Evolutionary conservation across 92 coral and sea anemone species (phyloP), one percentile per base, ranked within the genome.

Genomic region (Heteractis magnifica): DNA sequence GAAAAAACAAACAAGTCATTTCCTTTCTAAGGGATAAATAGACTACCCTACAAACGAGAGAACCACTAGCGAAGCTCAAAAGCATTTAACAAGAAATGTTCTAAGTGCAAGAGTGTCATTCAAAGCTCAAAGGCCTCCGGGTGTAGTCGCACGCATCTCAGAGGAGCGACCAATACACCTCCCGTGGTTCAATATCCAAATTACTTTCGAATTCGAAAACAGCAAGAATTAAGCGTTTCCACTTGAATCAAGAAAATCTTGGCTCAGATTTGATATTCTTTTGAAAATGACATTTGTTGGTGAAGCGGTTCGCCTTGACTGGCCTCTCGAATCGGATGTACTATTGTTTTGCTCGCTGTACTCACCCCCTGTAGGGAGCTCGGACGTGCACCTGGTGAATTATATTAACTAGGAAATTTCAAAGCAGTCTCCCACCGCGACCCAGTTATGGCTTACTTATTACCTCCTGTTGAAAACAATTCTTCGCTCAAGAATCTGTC

Each of bases 381-480:
- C 23, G 41, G 72, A 20, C 70, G 51, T 13, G 51, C 82, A 79
- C 50, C 72, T 79, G 74, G 71, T 23, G 71, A 23, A 18, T 59
- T 56, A 52, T 59, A 79, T 53, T 78, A 56, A 50, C 49, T 41
- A 18, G 48, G 49, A 34, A 34, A 79, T 79, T 53, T 79, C 12
- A 58, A 49, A 58, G 26, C 8, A 48, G 49, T 79, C 82, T 50
- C 82, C 82, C 26, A 11, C 71, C 6, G 82, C 59, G 82, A 55
- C 18, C 59, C 50, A 34, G 58, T 58, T 53, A 79, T 79, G n/a
- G 72, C 21, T 12, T 58, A 19, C 10, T 55, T 72, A 79, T 79
- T 79, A 79, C 82, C 82, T 79, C 80, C 82, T 59, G 65, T 72
- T n/a, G 74, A 12, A 76, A 49, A 41, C 56, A 52, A 26, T 72